Percentiles rank a stretch among this genome's conserved stretches.
phyloP scores from a whole-genome alignment of 1,140 invertebrate genomes.

The Physella acuta region DNA sequence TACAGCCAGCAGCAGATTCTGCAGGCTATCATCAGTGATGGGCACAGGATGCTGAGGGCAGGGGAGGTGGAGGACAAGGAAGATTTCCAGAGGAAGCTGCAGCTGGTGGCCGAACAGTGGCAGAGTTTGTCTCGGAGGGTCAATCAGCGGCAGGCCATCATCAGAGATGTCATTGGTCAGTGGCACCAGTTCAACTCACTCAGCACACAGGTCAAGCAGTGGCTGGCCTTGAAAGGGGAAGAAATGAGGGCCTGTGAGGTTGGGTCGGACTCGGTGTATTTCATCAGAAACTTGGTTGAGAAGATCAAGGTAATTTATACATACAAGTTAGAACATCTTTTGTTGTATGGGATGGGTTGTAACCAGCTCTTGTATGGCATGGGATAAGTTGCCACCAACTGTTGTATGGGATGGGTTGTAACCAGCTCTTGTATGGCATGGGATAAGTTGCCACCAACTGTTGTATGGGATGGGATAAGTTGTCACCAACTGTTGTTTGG shows the following conservation, averaged over 20 bases:
- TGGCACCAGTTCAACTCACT: constrained; percentile 83
- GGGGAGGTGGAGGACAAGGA: constrained; percentile 47
- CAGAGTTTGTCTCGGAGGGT: constrained; percentile 81
- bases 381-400: too few species aligned
- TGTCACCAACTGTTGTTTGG: too few species aligned
- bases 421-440: too few species aligned
- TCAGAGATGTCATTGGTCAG: constrained; percentile 71
- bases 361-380: too few species aligned
- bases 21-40: constrained; percentile 54
- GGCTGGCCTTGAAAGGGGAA: constrained; percentile 76
- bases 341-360: too few species aligned
- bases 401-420: too few species aligned
- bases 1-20: constrained; percentile 54
- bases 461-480: too few species aligned
- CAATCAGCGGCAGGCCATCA: constrained; percentile 74
- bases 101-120: constrained; percentile 78
- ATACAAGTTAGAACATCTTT: too few species aligned
- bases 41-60: constrained; percentile 49
- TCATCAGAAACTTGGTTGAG: constrained; percentile 44
- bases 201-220: constrained; percentile 71
- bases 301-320: constrained; percentile 45
- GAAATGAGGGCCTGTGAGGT: constrained; percentile 68
- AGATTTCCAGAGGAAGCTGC: constrained; percentile 68
- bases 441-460: too few species aligned
- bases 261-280: constrained; percentile 44